Conservation (phyloP, 2,888 invertebrate genomes). For the Latrodectus hesperus region DNA sequence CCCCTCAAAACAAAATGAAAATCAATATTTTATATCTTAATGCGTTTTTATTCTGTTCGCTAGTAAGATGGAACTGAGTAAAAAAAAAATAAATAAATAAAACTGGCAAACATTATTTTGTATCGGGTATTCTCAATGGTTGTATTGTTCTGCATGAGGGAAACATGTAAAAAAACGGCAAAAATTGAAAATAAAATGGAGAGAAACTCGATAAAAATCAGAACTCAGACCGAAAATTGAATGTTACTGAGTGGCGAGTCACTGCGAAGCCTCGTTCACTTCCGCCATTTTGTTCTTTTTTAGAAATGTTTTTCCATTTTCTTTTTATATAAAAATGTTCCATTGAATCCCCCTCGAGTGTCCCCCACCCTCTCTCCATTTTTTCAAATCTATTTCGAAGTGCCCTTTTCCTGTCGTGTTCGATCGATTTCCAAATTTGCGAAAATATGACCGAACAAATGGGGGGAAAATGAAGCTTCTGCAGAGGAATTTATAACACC, state of each 20-base stretch:
- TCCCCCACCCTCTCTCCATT: not conserved
- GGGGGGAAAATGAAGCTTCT: not conserved
- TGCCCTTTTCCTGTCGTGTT: slow-evolving; percentile 30
- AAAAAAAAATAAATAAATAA: slow-evolving; percentile 6
- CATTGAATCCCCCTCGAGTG: slow-evolving; percentile 7
- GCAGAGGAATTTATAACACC: slow-evolving; percentile 41
- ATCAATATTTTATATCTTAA: slow-evolving; percentile 65
- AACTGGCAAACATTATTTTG: slow-evolving; percentile 38
- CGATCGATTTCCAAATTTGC: slow-evolving; percentile 59
- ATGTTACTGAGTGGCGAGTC: slow-evolving; percentile 52
- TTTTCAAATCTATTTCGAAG: slow-evolving; percentile 46
- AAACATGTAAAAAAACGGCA: slow-evolving; percentile 28
- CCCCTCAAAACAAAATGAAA: slow-evolving; percentile 45
- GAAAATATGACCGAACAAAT: slow-evolving; percentile 58
- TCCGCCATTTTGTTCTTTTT: slow-evolving; percentile 30
- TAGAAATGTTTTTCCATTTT: slow-evolving; percentile 58
- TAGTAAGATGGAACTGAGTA: slow-evolving; percentile 54
- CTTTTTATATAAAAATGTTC: slow-evolving; percentile 51
- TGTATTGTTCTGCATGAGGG: slow-evolving; percentile 6
- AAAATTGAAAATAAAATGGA: slow-evolving; percentile 25
- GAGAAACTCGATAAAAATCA: slow-evolving; percentile 67
- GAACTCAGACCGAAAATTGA: slow-evolving; percentile 67
- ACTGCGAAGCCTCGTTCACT: slow-evolving; percentile 37
- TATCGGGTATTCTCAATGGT: slow-evolving; percentile 46
- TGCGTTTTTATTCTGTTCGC: slow-evolving; percentile 47